Evolutionary conservation across 2,888 invertebrate species (phyloP).

Genomic region (Thereva unica): DNA sequence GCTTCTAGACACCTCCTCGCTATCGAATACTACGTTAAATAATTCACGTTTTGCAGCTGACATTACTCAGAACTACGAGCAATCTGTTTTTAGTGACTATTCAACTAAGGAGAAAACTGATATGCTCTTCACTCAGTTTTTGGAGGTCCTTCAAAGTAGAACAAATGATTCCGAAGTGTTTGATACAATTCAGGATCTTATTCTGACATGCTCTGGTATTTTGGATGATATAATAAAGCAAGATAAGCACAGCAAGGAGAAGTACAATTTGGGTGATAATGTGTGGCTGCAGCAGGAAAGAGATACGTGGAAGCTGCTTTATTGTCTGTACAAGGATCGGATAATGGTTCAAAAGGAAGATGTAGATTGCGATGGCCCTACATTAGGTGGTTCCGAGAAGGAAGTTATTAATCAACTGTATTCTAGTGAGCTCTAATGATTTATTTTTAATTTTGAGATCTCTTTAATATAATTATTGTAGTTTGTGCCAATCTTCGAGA

Average conservation of each 20-base stretch:
- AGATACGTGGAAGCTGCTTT: constrained; percentile 85
- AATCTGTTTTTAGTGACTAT: too few relatives aligned
- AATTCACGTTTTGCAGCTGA: neutral
- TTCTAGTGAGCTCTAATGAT: constrained; percentile 56
- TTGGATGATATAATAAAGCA: constrained; percentile 42
- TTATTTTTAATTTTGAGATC: constrained; percentile 53
- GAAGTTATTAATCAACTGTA: constrained; percentile 58
- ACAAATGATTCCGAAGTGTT: constrained; percentile 46
- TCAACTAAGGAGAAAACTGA: constrained; percentile 49
- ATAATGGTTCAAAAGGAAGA: constrained; percentile 59
- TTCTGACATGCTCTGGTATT: constrained; percentile 42
- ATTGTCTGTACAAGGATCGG: constrained; percentile 81
- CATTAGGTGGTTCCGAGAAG: constrained; percentile 61
- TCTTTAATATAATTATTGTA: constrained; percentile 43
- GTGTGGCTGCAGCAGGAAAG: constrained; percentile 78
- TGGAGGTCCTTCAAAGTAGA: constrained; percentile 54
- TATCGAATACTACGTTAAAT: neutral
- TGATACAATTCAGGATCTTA: constrained; percentile 44
- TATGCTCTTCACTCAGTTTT: constrained; percentile 52
- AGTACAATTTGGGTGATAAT: constrained; percentile 48
- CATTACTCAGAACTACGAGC: neutral
- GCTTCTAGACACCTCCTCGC: too few relatives aligned
- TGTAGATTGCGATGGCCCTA: constrained; percentile 55
- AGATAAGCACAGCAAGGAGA: constrained; percentile 36
- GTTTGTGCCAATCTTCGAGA: constrained; percentile 66